phyloP scores from a whole-genome alignment of 2,797 vertebrate species.

The Lerista edwardsae region DNA sequence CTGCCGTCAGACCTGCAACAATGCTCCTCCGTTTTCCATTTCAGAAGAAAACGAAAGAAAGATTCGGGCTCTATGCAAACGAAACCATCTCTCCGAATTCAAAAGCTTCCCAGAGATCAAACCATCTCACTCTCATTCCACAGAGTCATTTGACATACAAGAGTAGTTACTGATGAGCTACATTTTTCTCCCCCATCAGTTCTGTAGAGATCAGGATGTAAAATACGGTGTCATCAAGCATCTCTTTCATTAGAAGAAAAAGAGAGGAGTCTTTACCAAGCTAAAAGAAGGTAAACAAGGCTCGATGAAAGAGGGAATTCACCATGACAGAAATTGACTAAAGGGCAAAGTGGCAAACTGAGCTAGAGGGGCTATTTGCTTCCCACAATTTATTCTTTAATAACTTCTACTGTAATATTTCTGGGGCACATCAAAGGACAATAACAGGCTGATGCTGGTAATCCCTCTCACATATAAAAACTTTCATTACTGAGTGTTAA shows the following conservation, averaged over 20 bases:
- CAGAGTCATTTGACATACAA: neutral
- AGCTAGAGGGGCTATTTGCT: slow-evolving; percentile 23
- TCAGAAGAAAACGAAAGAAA: slow-evolving; percentile 25
- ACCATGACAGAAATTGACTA: slow-evolving; percentile 44
- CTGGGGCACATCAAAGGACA: slow-evolving; percentile 71
- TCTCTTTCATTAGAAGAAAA: neutral
- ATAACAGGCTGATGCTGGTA: slow-evolving; percentile 58
- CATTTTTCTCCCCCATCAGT: neutral
- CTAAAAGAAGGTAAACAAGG: slow-evolving; percentile 22
- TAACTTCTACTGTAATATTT: slow-evolving; percentile 70
- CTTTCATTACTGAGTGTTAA: slow-evolving; percentile 71
- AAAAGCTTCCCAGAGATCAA: slow-evolving; percentile 40
- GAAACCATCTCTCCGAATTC: slow-evolving; percentile 29
- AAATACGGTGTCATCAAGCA: slow-evolving; percentile 10
- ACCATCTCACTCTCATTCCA: neutral
- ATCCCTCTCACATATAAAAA: slow-evolving; percentile 71
- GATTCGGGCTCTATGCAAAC: neutral
- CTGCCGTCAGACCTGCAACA: neutral
- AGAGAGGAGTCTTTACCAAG: slow-evolving; percentile 13
- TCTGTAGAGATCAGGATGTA: neutral
- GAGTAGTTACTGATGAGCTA: neutral
- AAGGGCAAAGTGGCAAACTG: slow-evolving; percentile 53
- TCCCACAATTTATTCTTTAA: slow-evolving; percentile 68
- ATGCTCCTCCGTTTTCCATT: slow-evolving; percentile 14
- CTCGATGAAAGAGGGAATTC: slow-evolving; percentile 46